Evolutionary conservation across 2,888 invertebrate genomes (phyloP), one percentile per base, ranked within the genome.

Genomic region (Fragum sueziense): DNA sequence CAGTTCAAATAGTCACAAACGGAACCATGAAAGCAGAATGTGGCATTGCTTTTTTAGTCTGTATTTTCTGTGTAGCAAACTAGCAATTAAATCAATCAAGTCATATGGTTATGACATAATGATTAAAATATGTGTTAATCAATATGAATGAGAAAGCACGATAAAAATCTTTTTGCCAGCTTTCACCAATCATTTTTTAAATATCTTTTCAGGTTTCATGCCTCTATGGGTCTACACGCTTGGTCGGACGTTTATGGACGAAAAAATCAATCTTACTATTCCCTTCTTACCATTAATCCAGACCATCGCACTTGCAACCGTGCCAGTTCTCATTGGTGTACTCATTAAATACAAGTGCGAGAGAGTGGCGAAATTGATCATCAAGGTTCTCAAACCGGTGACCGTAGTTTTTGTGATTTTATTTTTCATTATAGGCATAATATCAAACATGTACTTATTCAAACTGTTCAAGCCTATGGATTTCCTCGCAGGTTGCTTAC

Each of bases 161-260:
- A n/a, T n/a, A n/a, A n/a, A n/a, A n/a, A n/a, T n/a, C n/a, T n/a
- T 41, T 41, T 41, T 41, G 9, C 41, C 17, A 41, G 9, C 9
- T 11, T 41, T 41, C 41, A 47, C 6, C 20, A 47, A n/a, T 47
- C 17, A 47, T n/a, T 47, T 22, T 25, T 17, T 54, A 2, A 4
- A 1, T 29, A 27, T 57, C 25, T 82, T 93, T 94, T 1, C 94
- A 96, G 96, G 94, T 67, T 96, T 97, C 94, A 97, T 98, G 95
- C 98, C 98, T 0, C 91, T 97, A 0, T 98, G 98, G 98, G 94
- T 97, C 11, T 97, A 97, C 91, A 97, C 97, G 0, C 94, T 98
- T 62, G 98, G 98, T 0, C 95, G 95, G 88, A 89, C 92, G 14
- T 96, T 97, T 76, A 61, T 82, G 33, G 81, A 85, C 14, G 94